These are phyloP conservation scores for Caligus rogercresseyi DNA, from an alignment of 1,140 invertebrate species.

Conservation along the genomic window DNA sequence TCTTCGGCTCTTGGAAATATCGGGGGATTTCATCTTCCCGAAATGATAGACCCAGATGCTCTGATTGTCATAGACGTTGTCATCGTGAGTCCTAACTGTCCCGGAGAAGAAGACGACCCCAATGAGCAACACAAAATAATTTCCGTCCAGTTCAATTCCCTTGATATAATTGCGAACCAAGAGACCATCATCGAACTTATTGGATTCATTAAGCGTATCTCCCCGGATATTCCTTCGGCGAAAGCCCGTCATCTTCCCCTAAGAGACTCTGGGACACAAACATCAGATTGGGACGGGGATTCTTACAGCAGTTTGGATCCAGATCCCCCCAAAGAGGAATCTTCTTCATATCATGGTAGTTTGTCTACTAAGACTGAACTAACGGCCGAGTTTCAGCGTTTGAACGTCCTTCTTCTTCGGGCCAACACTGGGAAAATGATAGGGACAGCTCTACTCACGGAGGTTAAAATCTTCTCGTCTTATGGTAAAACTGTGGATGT, in stretches of 20 bases:
- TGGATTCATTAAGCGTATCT: slow-evolving; percentile 58
- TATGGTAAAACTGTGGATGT: slow-evolving; percentile 39
- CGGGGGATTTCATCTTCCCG: slow-evolving; percentile 26
- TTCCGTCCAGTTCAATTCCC: slow-evolving; percentile 76
- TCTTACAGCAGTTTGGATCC: slow-evolving; percentile 11
- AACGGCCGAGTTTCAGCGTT: slow-evolving; percentile 73
- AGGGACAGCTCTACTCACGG: slow-evolving; percentile 73
- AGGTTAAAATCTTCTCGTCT: slow-evolving; percentile 37
- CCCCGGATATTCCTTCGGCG: slow-evolving; percentile 30
- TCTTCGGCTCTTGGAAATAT: slow-evolving; percentile 4
- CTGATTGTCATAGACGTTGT: slow-evolving; percentile 64
- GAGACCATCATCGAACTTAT: slow-evolving; percentile 82
- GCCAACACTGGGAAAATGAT: slow-evolving; percentile 65
- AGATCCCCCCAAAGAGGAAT: background rate
- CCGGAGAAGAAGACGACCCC: slow-evolving; percentile 27
- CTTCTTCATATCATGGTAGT: background rate
- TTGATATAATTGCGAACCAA: slow-evolving; percentile 88
- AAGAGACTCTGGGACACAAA: background rate
- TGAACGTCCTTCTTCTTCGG: slow-evolving; percentile 67
- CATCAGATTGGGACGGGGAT: background rate
- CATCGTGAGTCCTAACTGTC: slow-evolving; percentile 41
- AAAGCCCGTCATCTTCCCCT: slow-evolving; percentile 6
- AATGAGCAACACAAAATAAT: slow-evolving; percentile 51
- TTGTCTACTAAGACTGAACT: slow-evolving; percentile 41
- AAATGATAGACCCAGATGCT: slow-evolving; percentile 47